A percentile compares a stretch with the other conserved stretches of the same genome.
Conservation (phyloP, 1,140 invertebrate genomes). For the Venturia canescens region DNA sequence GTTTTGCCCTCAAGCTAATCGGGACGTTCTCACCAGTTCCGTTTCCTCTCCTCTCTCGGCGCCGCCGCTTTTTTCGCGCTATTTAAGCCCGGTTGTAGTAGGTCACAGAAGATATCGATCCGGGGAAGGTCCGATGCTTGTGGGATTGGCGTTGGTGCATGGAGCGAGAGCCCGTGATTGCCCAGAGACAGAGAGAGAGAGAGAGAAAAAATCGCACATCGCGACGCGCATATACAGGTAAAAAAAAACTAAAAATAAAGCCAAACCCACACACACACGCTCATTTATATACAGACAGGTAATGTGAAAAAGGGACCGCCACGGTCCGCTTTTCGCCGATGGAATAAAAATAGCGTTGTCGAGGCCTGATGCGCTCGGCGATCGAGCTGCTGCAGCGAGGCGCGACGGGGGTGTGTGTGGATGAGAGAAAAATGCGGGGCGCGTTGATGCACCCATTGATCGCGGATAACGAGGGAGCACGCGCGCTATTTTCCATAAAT, state of each 20-base stretch:
- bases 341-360: constrained; percentile 32
- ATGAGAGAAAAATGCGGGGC: not conserved
- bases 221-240: constrained; percentile 1
- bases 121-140: constrained; percentile 3
- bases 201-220: constrained; percentile 19
- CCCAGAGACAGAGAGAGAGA: too few species aligned
- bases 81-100: constrained; percentile 47
- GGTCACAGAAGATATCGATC: constrained; percentile 53
- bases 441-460: constrained; percentile 4
- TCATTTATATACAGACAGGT: not conserved
- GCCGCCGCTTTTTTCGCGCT: constrained; percentile 1
- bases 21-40: not conserved
- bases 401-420: not conserved
- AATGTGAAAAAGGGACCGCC: not conserved
- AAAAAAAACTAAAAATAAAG: too few species aligned
- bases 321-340: constrained; percentile 32
- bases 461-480: not conserved
- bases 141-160: constrained; percentile 12
- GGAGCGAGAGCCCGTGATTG: constrained; percentile 26
- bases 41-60: not conserved
- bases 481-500: constrained; percentile 1
- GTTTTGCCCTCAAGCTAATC: constrained; percentile 18
- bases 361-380: not conserved
- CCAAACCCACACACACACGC: not conserved
- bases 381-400: not conserved